Conservation (phyloP, 2,888 invertebrate species). For the Meloe dianella region DNA sequence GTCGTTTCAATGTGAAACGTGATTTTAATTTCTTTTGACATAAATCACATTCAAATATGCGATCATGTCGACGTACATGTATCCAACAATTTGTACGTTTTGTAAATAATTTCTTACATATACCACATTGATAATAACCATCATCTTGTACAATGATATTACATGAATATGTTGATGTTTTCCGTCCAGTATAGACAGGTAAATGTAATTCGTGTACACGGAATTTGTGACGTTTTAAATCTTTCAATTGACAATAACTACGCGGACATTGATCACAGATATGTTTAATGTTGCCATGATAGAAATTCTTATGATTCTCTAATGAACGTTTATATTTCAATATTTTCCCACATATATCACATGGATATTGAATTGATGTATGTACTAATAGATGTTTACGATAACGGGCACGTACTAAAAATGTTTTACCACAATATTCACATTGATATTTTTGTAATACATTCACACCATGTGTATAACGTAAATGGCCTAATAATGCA, state of each 20-base stretch:
- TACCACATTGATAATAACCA: background rate
- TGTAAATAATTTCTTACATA: background rate
- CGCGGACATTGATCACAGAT: background rate
- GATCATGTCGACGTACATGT: background rate
- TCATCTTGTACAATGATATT: background rate
- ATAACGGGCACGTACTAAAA: background rate
- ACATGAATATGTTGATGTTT: background rate
- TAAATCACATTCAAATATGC: background rate
- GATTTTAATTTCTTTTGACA: background rate
- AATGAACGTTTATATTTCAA: background rate
- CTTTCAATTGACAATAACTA: background rate
- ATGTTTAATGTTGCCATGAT: background rate
- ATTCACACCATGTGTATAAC: background rate
- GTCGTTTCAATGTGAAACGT: background rate
- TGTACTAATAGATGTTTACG: background rate
- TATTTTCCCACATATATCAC: background rate
- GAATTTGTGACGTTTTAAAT: slow-evolving; percentile 1
- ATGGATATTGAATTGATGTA: background rate
- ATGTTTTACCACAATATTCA: slow-evolving; percentile 1
- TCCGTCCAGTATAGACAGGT: background rate
- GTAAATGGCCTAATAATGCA: background rate
- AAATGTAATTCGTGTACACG: background rate
- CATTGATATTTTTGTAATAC: background rate
- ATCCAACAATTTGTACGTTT: background rate
- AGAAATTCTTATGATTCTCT: background rate